These are phyloP conservation scores for Spicauda simplicius DNA, from an alignment of 2,888 invertebrate genomes.

Conservation along the genomic window DNA sequence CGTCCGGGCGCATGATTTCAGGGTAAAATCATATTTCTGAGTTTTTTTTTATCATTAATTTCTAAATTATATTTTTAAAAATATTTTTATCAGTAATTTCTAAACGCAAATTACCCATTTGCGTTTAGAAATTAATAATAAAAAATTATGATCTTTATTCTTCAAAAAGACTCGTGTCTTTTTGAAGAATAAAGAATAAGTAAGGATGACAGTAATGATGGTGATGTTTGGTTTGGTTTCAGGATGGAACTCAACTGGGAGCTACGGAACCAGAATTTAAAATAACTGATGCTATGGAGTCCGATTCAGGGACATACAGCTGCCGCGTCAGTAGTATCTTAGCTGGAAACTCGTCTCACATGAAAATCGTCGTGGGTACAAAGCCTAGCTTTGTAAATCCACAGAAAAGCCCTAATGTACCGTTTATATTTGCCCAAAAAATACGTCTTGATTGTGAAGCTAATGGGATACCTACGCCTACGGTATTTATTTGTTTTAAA, in stretches of 20 bases:
- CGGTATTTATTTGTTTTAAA: conserved; percentile 2
- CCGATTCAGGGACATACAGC: conserved; percentile 14
- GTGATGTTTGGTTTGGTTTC: neutral
- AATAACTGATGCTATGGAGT: neutral
- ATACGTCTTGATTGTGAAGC: conserved; percentile 7
- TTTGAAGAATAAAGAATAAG: too few relatives aligned
- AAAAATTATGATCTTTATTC: too few relatives aligned
- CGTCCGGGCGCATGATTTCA: too few relatives aligned
- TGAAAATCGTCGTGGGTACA: conserved; percentile 8
- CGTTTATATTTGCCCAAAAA: neutral
- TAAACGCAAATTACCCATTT: too few relatives aligned
- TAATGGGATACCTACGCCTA: conserved; percentile 2
- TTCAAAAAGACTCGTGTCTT: too few relatives aligned
- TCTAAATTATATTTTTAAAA: too few relatives aligned
- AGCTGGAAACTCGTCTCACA: conserved; percentile 2
- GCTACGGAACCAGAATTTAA: neutral
- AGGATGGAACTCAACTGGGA: neutral
- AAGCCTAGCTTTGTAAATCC: conserved; percentile 2
- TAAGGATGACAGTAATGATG: neutral
- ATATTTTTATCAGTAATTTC: too few relatives aligned
- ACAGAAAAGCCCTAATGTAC: neutral
- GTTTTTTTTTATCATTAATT: too few relatives aligned
- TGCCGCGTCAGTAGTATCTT: neutral
- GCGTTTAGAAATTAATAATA: too few relatives aligned
- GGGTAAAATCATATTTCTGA: too few relatives aligned